These are phyloP conservation scores for Anniella stebbinsi DNA, from an alignment of 2,797 vertebrate genomes.

Conservation along the genomic window DNA sequence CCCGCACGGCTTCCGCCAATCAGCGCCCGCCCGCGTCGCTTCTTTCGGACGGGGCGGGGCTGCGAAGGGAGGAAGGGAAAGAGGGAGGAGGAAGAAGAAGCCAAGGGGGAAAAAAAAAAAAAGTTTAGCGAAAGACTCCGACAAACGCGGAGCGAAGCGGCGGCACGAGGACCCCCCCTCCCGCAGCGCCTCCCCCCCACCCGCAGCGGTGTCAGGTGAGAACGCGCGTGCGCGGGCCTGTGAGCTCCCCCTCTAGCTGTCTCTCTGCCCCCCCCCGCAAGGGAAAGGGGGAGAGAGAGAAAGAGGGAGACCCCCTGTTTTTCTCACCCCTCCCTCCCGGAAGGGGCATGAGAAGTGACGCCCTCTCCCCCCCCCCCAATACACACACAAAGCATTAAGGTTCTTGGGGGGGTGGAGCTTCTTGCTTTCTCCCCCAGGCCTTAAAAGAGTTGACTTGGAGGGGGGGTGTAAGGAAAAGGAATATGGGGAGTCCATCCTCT, in stretches of 20 bases:
- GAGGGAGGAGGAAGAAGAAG: neutral
- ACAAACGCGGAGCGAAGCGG: conserved; percentile 54
- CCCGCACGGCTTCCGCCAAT: conserved; percentile 58
- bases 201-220: conserved; percentile 64
- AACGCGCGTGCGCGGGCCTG: neutral
- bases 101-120: conserved; percentile 25
- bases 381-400: too few species aligned
- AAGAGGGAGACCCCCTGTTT: neutral
- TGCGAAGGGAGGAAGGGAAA: conserved; percentile 45
- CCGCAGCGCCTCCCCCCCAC: neutral
- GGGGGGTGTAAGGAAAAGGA: neutral
- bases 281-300: too few species aligned
- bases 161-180: conserved; percentile 36
- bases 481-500: too few species aligned
- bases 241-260: too few species aligned
- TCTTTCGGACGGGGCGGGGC: conserved; percentile 73
- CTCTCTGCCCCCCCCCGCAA: too few species aligned
- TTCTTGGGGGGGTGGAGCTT: neutral
- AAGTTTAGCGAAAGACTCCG: conserved; percentile 76
- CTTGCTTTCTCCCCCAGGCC: too few species aligned
- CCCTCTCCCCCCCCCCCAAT: neutral
- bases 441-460: too few species aligned
- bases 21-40: conserved; percentile 71
- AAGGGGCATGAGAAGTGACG: neutral
- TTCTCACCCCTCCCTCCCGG: neutral